phyloP scores from a whole-genome alignment of 2,888 invertebrate species.

The Mythimna loreyi region DNA sequence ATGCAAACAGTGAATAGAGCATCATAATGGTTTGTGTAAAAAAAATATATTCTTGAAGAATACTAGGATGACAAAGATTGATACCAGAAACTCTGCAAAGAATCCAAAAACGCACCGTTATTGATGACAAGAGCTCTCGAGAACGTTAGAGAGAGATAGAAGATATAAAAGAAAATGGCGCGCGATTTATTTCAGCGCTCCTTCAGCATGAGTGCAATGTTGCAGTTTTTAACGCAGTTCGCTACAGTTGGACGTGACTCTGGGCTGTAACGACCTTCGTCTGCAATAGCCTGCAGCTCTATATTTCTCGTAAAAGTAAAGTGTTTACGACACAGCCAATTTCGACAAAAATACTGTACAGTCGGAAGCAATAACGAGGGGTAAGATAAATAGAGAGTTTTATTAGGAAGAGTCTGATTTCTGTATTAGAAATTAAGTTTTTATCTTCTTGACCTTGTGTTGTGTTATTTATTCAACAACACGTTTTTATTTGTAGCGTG shows the following conservation, averaged over 20 bases:
- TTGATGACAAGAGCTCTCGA: slow-evolving; percentile 36
- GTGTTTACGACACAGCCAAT: slow-evolving; percentile 53
- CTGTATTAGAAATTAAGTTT: slow-evolving; percentile 1
- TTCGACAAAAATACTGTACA: slow-evolving; percentile 27
- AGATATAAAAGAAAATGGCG: slow-evolving; percentile 35
- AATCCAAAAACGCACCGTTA: slow-evolving; percentile 18
- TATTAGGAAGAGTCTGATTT: not conserved
- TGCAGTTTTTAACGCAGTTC: slow-evolving; percentile 61
- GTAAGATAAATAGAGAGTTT: slow-evolving; percentile 7
- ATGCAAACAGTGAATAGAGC: not conserved
- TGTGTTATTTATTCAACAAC: no score
- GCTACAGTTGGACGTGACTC: slow-evolving; percentile 56
- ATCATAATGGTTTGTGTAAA: no score
- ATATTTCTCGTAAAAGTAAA: slow-evolving; percentile 54
- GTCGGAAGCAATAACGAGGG: slow-evolving; percentile 10
- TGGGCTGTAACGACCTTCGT: slow-evolving; percentile 42
- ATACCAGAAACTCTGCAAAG: not conserved
- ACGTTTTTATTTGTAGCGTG: no score
- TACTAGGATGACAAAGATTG: not conserved
- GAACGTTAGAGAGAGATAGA: slow-evolving; percentile 7
- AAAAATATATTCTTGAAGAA: not conserved
- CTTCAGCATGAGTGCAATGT: slow-evolving; percentile 48
- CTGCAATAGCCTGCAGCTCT: slow-evolving; percentile 28
- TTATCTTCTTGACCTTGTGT: no score
- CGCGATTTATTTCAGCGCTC: slow-evolving; percentile 42